Evolutionary conservation across 2,888 invertebrate genomes (phyloP), one percentile per base, ranked within the genome.

Genomic region (Hybos culiciformis): DNA sequence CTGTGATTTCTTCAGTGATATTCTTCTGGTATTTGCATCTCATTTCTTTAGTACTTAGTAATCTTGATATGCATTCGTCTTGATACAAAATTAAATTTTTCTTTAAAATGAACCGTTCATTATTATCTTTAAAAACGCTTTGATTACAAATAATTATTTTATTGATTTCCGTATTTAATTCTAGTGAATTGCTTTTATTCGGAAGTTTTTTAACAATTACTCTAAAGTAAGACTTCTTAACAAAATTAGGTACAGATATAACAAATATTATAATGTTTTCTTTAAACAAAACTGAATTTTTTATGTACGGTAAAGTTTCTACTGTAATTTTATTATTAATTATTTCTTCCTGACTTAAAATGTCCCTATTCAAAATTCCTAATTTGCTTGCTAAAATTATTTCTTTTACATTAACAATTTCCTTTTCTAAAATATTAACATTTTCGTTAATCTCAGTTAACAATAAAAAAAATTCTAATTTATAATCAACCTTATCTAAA

Each of bases 131-230:
- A 14, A 37, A 42, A 23, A 32, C 14, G n/a, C 15, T 37, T 32
- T 37, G 15, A 5, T 37, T 42, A 29, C 21, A 42, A 12, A 20
- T 23, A 12, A 42, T 42, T 4, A 42, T 32, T 18, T 37, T 32
- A 3, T 32, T 23, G 14, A 37, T 23, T 23, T 42, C 15, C 4
- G 21, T 37, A 17, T 38, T 24, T 23, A 43, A 11, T 39, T 43
- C 43, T 43, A 43, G 36, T 29, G 29, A 21, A 12, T 39, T 26
- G 11, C 36, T 20, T 23, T 43, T 43, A 39, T 43, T 43, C 17
- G 39, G 39, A 9, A 43, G 19, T 36, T 43, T 43, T 36, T 43
- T 18, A 12, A 43, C 26, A 14, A 29, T 9, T 15, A 23, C 31
- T 39, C 36, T 43, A 21, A n/a, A 43, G 17, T 39, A 43, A 3